Percentiles rank a stretch among this genome's conserved stretches.
Conservation (phyloP, 2,888 invertebrate species). For the Agapostemon virescens region DNA sequence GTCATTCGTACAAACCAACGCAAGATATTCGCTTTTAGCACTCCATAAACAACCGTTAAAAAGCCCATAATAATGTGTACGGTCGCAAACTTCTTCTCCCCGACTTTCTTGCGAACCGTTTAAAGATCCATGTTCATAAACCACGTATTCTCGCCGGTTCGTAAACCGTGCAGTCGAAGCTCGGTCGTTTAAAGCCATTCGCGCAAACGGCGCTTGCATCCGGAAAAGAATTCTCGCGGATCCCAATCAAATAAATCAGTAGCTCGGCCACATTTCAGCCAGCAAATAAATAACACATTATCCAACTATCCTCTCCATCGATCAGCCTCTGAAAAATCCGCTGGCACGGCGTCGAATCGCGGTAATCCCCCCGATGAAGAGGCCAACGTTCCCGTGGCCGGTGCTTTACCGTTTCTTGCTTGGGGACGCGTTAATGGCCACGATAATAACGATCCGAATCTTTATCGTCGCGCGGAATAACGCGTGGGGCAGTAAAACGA, state of each 20-base stretch:
- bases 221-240: background rate
- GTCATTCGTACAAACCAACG: no score
- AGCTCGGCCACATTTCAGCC: background rate
- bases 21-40: no score
- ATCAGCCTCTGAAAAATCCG: background rate
- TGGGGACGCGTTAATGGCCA: slow-evolving; percentile 50
- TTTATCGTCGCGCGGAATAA: slow-evolving; percentile 62
- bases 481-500: slow-evolving; percentile 56
- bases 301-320: background rate
- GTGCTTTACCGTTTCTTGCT: slow-evolving; percentile 2
- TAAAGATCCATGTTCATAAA: background rate
- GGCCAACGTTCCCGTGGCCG: background rate
- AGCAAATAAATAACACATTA: background rate
- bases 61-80: no score
- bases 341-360: background rate
- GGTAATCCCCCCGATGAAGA: background rate
- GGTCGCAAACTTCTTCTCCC: no score
- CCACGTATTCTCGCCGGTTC: background rate
- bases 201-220: background rate
- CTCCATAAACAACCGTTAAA: no score
- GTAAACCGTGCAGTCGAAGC: background rate
- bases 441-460: slow-evolving; percentile 65
- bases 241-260: slow-evolving; percentile 2
- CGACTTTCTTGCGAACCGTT: background rate
- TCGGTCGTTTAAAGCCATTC: background rate